Percentiles rank a stretch among this genome's conserved stretches.
Conservation (phyloP, 2,888 invertebrate species). For the Fragum fragum region DNA sequence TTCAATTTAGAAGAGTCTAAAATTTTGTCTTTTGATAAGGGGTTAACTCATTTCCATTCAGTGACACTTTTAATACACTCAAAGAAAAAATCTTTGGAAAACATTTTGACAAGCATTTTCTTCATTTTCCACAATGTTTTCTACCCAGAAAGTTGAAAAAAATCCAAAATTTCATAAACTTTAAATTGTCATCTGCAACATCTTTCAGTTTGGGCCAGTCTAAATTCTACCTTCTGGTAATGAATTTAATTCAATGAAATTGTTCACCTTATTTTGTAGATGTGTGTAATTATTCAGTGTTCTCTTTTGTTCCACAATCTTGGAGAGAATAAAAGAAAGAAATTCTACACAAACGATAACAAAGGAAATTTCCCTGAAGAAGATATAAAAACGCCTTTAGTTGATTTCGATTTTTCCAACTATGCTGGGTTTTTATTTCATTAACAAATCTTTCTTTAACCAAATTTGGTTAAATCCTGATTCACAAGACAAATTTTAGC, state of each 20-base stretch:
- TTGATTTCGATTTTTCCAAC: conserved; percentile 6
- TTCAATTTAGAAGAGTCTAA: too few relatives aligned
- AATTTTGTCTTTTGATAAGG: too few relatives aligned
- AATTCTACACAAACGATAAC: not conserved
- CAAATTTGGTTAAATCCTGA: not conserved
- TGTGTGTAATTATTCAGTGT: not conserved
- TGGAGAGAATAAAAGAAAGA: not conserved
- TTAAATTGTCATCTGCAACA: too few relatives aligned
- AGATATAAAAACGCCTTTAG: conserved; percentile 12
- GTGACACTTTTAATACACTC: too few relatives aligned
- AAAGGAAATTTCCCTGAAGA: not conserved
- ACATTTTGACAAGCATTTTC: too few relatives aligned
- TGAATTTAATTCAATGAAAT: not conserved
- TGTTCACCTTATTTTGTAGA: not conserved
- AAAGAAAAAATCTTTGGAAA: too few relatives aligned
- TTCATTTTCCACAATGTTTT: too few relatives aligned
- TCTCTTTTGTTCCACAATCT: conserved; percentile 4
- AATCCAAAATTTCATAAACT: too few relatives aligned
- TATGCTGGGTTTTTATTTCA: not conserved
- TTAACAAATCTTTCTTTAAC: not conserved
- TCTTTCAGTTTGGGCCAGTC: too few relatives aligned
- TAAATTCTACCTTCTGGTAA: too few relatives aligned
- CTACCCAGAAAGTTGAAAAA: too few relatives aligned
- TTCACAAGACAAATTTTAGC: not conserved
- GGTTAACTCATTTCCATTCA: too few relatives aligned